Evolutionary conservation across 2,888 invertebrate genomes (phyloP), one percentile per base, ranked within the genome.

Genomic region (Chymomyza amoena): DNA sequence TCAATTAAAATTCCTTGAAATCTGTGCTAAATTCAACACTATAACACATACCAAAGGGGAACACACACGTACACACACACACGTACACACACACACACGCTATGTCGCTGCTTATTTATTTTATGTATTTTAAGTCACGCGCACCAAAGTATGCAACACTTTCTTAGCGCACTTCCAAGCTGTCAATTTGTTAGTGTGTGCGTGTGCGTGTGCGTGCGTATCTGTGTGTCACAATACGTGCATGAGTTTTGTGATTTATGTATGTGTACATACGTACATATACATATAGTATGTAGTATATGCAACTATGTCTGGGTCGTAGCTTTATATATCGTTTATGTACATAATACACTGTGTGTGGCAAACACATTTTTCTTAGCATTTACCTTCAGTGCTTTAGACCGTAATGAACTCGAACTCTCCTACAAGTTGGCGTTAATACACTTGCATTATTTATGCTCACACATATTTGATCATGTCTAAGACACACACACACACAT

Each of bases 381-480:
- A 25, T 25, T 56, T 56, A 20, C 18, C 56, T n/a, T 57, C 13
- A 20, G 54, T 25, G 57, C 20, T 28, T 25, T 45, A 45, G 25
- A 6, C 10, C 59, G 56, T 72, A 72, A 72, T 72, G 72, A 72
- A 57, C 57, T 57, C 15, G 72, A 72, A 57, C 57, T 57, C 15
- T 51, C 54, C 7, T 18, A 9, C 54, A 54, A 18, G 54, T 15
- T 25, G 6, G 57, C 57, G 18, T 25, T 57, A 57, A 72, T 67
- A 72, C 72, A 67, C 72, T 36, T 67, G 72, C 72, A 72, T 72
- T 67, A 72, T 67, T 72, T 72, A 72, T 72, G 68, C 68, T 36
- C 52, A 61, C 66, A 15, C 36, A 50, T 25, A 13, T 25, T 57
- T 57, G 20, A 25, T 13, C 57, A 57, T 54, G 54, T 9, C 54